Evolutionary conservation across 2,888 invertebrate species (phyloP).

Genomic region (Bruchidius siliquastri): DNA sequence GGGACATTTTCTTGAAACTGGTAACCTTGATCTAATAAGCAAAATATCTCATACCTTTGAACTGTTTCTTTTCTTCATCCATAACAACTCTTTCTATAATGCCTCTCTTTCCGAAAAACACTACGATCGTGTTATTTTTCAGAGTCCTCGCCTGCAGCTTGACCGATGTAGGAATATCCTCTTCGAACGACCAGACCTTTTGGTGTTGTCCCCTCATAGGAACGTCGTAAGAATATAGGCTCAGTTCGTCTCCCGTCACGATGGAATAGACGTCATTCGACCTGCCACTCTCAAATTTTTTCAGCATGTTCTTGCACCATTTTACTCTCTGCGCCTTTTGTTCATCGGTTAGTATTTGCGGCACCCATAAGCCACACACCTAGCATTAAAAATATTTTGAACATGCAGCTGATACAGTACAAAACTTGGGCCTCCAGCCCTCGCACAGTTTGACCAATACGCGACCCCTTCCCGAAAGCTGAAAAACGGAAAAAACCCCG

Average conservation of each 20-base stretch:
- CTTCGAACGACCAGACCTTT: conserved; percentile 19
- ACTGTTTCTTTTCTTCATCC: background rate
- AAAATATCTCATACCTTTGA: background rate
- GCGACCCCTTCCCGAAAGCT: too few relatives aligned
- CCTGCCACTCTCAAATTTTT: conserved; percentile 7
- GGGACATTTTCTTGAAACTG: too few relatives aligned
- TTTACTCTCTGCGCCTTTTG: background rate
- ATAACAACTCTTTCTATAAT: conserved; percentile 1
- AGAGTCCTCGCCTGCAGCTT: conserved; percentile 16
- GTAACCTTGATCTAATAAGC: too few relatives aligned
- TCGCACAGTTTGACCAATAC: too few relatives aligned
- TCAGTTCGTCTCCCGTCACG: conserved; percentile 2
- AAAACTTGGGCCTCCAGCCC: too few relatives aligned
- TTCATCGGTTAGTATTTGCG: background rate
- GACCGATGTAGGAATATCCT: conserved; percentile 20
- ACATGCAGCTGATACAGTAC: too few relatives aligned
- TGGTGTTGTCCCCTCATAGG: background rate
- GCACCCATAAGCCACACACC: background rate
- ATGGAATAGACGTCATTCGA: conserved; percentile 5
- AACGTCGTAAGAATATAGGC: background rate
- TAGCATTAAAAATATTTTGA: background rate
- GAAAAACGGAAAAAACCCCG: too few relatives aligned
- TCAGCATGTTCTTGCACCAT: conserved; percentile 5
- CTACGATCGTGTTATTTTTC: conserved; percentile 18
- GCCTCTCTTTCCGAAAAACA: conserved; percentile 6